Evolutionary conservation across 1,140 invertebrate species (phyloP).

Genomic region (Saccostrea cuccullata): DNA sequence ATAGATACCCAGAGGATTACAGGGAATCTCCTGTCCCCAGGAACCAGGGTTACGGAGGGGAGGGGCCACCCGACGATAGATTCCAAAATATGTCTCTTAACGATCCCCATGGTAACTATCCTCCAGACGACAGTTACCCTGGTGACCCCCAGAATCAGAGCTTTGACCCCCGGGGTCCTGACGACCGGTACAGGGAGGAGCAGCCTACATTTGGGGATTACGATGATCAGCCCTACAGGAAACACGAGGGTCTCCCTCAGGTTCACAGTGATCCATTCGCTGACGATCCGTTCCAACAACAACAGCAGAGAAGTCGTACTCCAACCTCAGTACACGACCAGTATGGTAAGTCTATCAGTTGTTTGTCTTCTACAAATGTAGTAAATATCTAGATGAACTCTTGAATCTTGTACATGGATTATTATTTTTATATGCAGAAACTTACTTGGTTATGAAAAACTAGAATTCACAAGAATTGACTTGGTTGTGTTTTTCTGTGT

Average conservation of each 20-base stretch:
- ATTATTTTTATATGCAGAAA: too few relatives aligned
- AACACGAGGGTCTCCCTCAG: slow-evolving; percentile 72
- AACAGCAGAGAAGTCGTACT: slow-evolving; percentile 55
- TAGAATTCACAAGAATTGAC: too few relatives aligned
- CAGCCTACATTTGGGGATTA: slow-evolving; percentile 54
- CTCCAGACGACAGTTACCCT: slow-evolving; percentile 23
- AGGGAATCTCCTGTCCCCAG: slow-evolving; percentile 43
- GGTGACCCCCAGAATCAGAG: slow-evolving; percentile 31
- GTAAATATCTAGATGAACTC: too few relatives aligned
- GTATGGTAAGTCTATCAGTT: slow-evolving; percentile 40
- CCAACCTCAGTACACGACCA: slow-evolving; percentile 41
- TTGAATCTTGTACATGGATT: too few relatives aligned
- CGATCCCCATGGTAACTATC: slow-evolving; percentile 35
- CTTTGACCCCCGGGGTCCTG: slow-evolving; percentile 42
- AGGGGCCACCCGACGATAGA: slow-evolving; percentile 42
- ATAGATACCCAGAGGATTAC: slow-evolving; percentile 55
- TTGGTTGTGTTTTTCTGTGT: too few relatives aligned
- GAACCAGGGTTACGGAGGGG: slow-evolving; percentile 32
- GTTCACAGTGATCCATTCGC: slow-evolving; percentile 73
- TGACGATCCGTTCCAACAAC: slow-evolving; percentile 72
- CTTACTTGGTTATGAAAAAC: too few relatives aligned
- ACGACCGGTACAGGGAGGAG: slow-evolving; percentile 35
- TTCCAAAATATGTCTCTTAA: slow-evolving; percentile 42
- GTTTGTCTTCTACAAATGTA: background rate
- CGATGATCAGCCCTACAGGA: slow-evolving; percentile 53